phyloP scores from a whole-genome alignment of 2,797 vertebrate species.

The Microcaecilia unicolor region DNA sequence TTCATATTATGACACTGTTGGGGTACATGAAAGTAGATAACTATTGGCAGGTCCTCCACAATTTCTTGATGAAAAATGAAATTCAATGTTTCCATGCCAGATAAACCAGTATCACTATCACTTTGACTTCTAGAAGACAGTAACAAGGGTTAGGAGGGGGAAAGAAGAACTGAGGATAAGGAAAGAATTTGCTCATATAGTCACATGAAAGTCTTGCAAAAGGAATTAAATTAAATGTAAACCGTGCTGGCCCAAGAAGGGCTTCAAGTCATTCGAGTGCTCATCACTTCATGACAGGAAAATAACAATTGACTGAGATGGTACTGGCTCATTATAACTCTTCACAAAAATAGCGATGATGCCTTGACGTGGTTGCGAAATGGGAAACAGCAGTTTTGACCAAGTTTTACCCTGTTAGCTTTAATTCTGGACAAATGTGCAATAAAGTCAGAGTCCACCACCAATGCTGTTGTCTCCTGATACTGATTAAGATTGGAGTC shows the following conservation, averaged over 20 bases:
- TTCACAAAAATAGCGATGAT: conserved; percentile 20
- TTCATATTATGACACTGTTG: no score
- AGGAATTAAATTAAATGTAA: background rate
- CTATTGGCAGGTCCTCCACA: no score
- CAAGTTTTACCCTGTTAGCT: conserved; percentile 11
- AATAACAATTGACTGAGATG: conserved; percentile 9
- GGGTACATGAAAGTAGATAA: no score
- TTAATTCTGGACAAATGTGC: background rate
- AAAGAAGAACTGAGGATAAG: background rate
- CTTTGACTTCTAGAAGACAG: no score
- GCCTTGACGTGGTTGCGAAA: no score
- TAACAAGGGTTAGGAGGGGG: no score
- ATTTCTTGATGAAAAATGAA: no score
- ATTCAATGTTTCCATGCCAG: no score
- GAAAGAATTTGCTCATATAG: conserved; percentile 4
- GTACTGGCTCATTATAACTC: conserved; percentile 13
- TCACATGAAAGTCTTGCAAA: background rate
- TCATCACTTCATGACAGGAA: conserved; percentile 6
- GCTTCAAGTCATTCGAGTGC: background rate
- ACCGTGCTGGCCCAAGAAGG: conserved; percentile 4
- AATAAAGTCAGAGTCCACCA: conserved; percentile 13
- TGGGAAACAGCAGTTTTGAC: conserved; percentile 25
- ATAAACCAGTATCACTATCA: no score
- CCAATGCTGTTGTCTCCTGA: conserved; percentile 17
- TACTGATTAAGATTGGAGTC: conserved; percentile 18